Evolutionary conservation across 2,888 invertebrate species (phyloP).

Genomic region (Camptogramma bilineatum): DNA sequence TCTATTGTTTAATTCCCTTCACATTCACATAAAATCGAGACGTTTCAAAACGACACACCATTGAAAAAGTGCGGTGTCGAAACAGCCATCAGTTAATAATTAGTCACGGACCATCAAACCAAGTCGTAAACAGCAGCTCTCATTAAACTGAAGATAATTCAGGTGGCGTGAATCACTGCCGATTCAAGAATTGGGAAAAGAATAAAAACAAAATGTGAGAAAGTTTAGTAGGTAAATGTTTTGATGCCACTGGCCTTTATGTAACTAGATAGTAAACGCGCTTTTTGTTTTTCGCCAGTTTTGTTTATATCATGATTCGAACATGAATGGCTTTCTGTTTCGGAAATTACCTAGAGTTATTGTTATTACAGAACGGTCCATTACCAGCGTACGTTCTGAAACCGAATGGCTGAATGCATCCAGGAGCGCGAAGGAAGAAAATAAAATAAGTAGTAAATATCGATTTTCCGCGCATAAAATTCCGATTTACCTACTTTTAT

Average conservation of each 20-base stretch:
- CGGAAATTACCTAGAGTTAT: neutral
- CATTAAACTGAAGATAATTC: slow-evolving; percentile 64
- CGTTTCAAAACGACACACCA: slow-evolving; percentile 39
- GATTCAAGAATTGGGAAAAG: slow-evolving; percentile 65
- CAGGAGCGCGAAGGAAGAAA: slow-evolving; percentile 23
- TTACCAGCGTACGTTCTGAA: slow-evolving; percentile 19
- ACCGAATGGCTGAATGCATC: slow-evolving; percentile 24
- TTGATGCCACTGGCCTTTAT: slow-evolving; percentile 10
- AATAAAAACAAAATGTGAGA: slow-evolving; percentile 43
- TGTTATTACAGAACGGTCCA: slow-evolving; percentile 11
- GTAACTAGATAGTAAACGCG: neutral
- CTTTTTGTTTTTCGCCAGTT: neutral
- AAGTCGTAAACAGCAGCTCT: slow-evolving; percentile 64
- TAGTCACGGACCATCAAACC: slow-evolving; percentile 67
- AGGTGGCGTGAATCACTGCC: slow-evolving; percentile 64
- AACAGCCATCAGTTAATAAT: slow-evolving; percentile 58
- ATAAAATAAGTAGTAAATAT: slow-evolving; percentile 26
- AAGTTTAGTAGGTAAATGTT: slow-evolving; percentile 21
- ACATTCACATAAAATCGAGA: slow-evolving; percentile 16
- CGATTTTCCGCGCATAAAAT: slow-evolving; percentile 29
- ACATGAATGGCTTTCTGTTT: neutral
- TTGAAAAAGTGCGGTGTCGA: slow-evolving; percentile 39
- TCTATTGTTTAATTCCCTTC: slow-evolving; percentile 22
- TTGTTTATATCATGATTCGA: slow-evolving; percentile 3
- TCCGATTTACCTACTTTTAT: slow-evolving; percentile 25